These are phyloP conservation scores for Chrysodeixis includens DNA, from an alignment of 2,888 invertebrate genomes.

Conservation along the genomic window DNA sequence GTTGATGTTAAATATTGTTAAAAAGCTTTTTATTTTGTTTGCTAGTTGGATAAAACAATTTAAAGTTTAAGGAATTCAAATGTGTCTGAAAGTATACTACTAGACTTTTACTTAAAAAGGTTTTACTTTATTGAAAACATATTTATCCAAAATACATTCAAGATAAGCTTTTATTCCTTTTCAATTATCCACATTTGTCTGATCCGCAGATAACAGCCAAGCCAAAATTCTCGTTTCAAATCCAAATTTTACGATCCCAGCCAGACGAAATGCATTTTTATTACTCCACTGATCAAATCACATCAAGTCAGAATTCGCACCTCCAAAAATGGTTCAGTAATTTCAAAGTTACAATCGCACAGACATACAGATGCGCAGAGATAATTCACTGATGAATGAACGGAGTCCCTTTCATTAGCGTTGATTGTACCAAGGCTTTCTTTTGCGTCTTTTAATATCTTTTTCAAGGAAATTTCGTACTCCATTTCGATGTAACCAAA, in stretches of 20 bases:
- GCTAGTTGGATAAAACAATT: not conserved
- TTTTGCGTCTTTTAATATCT: slow-evolving; percentile 18
- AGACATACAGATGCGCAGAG: slow-evolving; percentile 47
- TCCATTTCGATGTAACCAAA: slow-evolving; percentile 38
- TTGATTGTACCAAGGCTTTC: slow-evolving; percentile 67
- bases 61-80: not conserved
- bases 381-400: slow-evolving; percentile 71
- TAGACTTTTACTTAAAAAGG: not conserved
- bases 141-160: too few relatives aligned
- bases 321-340: slow-evolving; percentile 47
- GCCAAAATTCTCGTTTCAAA: not conserved
- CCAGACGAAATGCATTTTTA: slow-evolving; percentile 34
- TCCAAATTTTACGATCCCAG: not conserved
- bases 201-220: not conserved
- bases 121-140: too few relatives aligned
- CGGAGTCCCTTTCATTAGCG: slow-evolving; percentile 72
- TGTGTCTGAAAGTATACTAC: too few relatives aligned
- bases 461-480: slow-evolving; percentile 25
- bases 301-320: slow-evolving; percentile 39
- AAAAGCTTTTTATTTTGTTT: not conserved
- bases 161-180: not conserved
- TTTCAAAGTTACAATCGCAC: slow-evolving; percentile 41
- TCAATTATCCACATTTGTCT: not conserved
- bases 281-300: slow-evolving; percentile 39
- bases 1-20: not conserved